These are phyloP conservation scores for Esox lucius DNA, from an alignment of 2,797 vertebrate species.

Conservation along the genomic window DNA sequence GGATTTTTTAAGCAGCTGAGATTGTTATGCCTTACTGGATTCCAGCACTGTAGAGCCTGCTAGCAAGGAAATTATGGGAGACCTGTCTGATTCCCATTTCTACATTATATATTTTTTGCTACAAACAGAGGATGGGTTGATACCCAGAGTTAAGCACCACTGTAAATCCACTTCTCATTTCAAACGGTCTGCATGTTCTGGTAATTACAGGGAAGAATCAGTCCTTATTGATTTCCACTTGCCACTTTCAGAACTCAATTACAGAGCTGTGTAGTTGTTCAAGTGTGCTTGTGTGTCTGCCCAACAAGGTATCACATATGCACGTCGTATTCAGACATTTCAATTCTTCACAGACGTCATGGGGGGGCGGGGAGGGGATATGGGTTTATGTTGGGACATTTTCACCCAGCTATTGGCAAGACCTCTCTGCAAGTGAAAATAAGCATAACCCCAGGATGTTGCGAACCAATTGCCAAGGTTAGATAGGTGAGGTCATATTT, in stretches of 20 bases:
- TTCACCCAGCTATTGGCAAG: too few relatives aligned
- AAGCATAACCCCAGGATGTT: too few relatives aligned
- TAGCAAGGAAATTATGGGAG: constrained; percentile 42
- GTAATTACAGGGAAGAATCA: constrained; percentile 33
- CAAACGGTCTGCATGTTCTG: constrained; percentile 22
- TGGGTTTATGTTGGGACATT: too few relatives aligned
- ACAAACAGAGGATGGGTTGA: neutral
- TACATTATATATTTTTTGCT: neutral
- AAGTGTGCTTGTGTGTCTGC: neutral
- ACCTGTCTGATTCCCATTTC: constrained; percentile 17
- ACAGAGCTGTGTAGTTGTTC: constrained; percentile 27
- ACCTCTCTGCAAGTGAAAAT: too few relatives aligned
- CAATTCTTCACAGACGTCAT: too few relatives aligned
- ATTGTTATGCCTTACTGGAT: constrained; percentile 20
- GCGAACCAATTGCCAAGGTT: too few relatives aligned
- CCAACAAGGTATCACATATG: too few relatives aligned
- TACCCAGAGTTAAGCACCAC: neutral
- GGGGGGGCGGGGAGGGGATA: too few relatives aligned
- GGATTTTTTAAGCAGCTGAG: constrained; percentile 37
- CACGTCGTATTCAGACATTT: too few relatives aligned
- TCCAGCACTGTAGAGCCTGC: constrained; percentile 15
- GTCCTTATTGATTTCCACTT: constrained; percentile 42
- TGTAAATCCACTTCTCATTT: constrained; percentile 18
- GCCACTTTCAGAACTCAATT: constrained; percentile 37
- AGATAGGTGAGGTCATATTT: neutral